These are phyloP conservation scores for Uloborus plumipes DNA, from an alignment of 2,888 invertebrate genomes.

Conservation along the genomic window DNA sequence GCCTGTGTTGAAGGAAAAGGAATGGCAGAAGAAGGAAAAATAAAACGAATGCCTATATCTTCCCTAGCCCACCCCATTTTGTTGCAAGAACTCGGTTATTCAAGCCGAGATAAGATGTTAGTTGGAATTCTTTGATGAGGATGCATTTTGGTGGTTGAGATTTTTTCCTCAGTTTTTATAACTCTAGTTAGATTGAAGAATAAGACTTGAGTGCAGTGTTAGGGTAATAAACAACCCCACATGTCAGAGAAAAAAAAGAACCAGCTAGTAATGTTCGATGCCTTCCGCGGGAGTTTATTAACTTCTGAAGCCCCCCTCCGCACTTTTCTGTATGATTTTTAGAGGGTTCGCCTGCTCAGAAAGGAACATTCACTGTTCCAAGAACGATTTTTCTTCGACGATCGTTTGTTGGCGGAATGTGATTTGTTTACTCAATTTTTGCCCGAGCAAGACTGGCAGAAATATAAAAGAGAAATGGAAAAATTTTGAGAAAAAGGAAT, in stretches of 20 bases:
- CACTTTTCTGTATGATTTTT: constrained; percentile 22
- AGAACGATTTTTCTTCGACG: neutral
- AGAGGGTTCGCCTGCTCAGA: neutral
- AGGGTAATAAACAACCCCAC: constrained; percentile 38
- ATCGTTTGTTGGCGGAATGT: constrained; percentile 5
- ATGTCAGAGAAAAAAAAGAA: no score
- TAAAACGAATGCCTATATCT: neutral
- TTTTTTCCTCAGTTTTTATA: constrained; percentile 13
- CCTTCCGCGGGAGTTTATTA: constrained; percentile 38
- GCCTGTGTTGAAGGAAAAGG: no score
- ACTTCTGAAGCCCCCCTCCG: constrained; percentile 36
- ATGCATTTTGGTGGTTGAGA: constrained; percentile 41
- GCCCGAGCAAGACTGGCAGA: constrained; percentile 1
- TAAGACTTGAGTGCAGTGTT: no score
- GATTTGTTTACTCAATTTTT: constrained; percentile 29
- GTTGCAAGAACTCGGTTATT: constrained; percentile 21
- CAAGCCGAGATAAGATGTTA: constrained; percentile 32
- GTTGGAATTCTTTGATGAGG: constrained; percentile 36
- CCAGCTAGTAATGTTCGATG: constrained; percentile 22
- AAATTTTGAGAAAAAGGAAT: neutral
- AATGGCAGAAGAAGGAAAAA: no score
- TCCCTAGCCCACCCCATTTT: neutral
- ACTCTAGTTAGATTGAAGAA: no score
- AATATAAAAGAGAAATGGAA: neutral
- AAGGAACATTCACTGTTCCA: constrained; percentile 4